A percentile compares a stretch with the other conserved stretches of the same genome.
Conservation (phyloP, 2,888 invertebrate species). For the Luperina nickerlii region DNA sequence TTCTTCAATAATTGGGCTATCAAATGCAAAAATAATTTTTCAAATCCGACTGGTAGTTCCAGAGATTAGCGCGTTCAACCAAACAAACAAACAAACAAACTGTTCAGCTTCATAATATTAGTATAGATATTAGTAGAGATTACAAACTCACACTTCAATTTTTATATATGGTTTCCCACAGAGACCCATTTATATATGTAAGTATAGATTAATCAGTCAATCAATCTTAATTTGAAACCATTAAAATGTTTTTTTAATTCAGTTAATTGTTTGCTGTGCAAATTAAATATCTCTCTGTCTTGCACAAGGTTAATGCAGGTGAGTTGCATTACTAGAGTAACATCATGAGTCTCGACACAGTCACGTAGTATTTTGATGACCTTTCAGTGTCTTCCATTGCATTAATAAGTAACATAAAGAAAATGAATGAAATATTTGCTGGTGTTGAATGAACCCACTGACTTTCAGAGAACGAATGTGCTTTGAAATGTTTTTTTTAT, state of each 20-base stretch:
- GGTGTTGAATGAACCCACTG: constrained; percentile 13
- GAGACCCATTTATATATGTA: too few species aligned
- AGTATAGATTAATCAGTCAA: neutral
- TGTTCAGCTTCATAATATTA: too few species aligned
- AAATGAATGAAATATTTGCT: constrained; percentile 38
- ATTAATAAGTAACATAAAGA: constrained; percentile 12
- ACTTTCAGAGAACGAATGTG: constrained; percentile 28
- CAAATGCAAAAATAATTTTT: too few species aligned
- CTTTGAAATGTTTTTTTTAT: constrained; percentile 26
- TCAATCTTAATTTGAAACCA: neutral
- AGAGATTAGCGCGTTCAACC: too few species aligned
- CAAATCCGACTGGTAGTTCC: too few species aligned
- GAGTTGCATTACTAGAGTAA: constrained; percentile 12
- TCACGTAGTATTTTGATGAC: constrained; percentile 44
- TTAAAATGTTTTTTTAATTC: neutral
- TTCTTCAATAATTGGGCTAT: too few species aligned
- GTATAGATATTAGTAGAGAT: too few species aligned
- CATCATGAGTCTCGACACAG: neutral
- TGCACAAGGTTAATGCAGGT: neutral
- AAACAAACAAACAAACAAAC: too few species aligned
- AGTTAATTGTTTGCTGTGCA: neutral
- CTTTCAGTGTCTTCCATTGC: constrained; percentile 29
- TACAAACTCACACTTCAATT: too few species aligned
- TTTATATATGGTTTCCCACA: too few species aligned
- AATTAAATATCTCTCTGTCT: neutral